Conservation (phyloP, 2,797 vertebrate species). For the Pseudochirops cupreus region DNA sequence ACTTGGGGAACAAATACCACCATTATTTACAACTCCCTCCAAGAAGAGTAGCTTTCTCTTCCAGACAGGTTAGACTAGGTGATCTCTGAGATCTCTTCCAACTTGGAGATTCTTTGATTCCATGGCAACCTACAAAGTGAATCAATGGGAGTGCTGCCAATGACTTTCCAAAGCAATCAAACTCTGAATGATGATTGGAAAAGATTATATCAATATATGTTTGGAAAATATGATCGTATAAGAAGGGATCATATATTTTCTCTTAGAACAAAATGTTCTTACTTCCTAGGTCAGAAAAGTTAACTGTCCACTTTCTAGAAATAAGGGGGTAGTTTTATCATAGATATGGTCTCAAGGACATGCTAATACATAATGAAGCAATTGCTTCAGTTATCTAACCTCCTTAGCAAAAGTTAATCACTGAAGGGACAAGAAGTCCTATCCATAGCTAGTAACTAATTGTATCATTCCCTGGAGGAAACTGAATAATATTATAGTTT, state of each 20-base stretch:
- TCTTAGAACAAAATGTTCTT: conserved; percentile 26
- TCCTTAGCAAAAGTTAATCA: neutral
- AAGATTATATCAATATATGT: neutral
- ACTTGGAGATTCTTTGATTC: no score
- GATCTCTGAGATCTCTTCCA: no score
- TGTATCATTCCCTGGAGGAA: neutral
- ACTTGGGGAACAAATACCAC: neutral
- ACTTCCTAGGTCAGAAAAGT: neutral
- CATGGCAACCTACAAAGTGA: no score
- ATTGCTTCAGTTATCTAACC: conserved; percentile 1
- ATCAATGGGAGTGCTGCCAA: neutral
- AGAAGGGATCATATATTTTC: neutral
- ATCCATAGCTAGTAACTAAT: neutral
- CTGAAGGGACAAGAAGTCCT: neutral
- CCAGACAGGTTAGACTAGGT: no score
- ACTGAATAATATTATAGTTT: neutral
- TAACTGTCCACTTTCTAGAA: conserved; percentile 14
- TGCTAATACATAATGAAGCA: conserved; percentile 4
- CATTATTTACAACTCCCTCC: neutral
- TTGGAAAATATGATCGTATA: conserved; percentile 11
- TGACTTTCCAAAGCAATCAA: neutral
- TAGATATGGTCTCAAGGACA: neutral
- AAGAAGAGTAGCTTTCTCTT: no score
- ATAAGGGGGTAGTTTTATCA: neutral
- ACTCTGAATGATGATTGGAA: neutral